Base-by-base conservation (phyloP, 2,113 vertebrate genomes). In the Maccullochella peelii region DNA sequence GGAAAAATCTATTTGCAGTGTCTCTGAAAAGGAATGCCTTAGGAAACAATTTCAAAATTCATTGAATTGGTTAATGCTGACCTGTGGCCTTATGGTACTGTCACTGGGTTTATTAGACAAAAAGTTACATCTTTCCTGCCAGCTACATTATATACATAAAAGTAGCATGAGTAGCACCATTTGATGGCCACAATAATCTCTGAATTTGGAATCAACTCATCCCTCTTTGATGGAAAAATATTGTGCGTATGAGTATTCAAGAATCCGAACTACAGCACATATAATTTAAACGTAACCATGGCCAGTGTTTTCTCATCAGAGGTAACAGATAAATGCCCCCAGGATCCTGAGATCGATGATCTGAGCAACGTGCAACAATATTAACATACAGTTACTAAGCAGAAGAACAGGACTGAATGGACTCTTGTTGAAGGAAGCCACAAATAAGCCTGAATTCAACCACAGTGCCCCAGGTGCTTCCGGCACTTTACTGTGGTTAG, bases 401-500 rank as follows among this genome's bases (percentile, higher is more conserved):
- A 21, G 36, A 30, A 55, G 21, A 63, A 42, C 20, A n/a, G 27
- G 20, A 62, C 38, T 40, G 11, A 58, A n/a, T 38, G 20, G 33
- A 15, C 44, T 82, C 14, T 2, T 25, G 30, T 25, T 59, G 42
- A 73, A 30, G 62, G 42, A 50, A n/a, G 61, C n/a, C 59, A 59
- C 23, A 69, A 10, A 59, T 30, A 2, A 72, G 23, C 25, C 10
- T 50, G 18, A 76, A 68, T 21, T 77, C 25, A 73, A 42, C 50
- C n/a, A 18, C 68, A 61, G 14, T 12, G 7, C 36, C 21, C 1
- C 5, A 25, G 55, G 59, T 15, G 47, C 69, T 62, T 78, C 55
- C 18, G 12, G 68, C 47, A 67, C 36, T 80, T 70, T 23, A 14
- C 63, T 70, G 21, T 40, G 62, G 72, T 55, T 62, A 49, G 33